Evolutionary conservation across 2,113 vertebrate species (phyloP).

Genomic region (Himantopus leucocephalus): DNA sequence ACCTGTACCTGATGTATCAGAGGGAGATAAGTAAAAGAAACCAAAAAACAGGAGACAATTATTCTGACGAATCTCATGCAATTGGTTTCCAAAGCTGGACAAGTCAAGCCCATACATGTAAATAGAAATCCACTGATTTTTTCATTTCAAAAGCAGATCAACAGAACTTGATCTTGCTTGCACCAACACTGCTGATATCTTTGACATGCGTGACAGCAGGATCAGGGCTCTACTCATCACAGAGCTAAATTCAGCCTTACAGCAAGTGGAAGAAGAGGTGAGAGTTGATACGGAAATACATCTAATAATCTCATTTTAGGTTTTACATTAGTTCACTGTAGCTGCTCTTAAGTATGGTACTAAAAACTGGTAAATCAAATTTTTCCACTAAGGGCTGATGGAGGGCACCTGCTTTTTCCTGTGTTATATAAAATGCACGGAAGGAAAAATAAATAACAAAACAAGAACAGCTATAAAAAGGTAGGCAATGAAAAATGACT

Average conservation of each 20-base stretch:
- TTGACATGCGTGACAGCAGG: neutral
- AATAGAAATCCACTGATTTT: neutral
- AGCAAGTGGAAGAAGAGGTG: neutral
- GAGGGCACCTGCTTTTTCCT: neutral
- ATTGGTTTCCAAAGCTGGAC: neutral
- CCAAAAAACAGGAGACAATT: neutral
- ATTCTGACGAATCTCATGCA: neutral
- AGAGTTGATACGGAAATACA: neutral
- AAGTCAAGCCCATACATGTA: neutral
- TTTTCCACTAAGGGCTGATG: neutral
- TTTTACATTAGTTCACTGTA: neutral
- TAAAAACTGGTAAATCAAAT: neutral
- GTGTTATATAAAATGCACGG: neutral
- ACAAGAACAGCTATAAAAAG: neutral
- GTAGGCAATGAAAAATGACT: neutral
- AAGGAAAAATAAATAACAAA: neutral
- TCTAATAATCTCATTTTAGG: neutral
- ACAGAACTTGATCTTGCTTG: neutral
- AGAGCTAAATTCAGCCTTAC: neutral
- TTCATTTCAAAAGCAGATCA: neutral
- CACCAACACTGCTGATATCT: neutral
- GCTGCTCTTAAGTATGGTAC: neutral
- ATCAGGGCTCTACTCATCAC: neutral
- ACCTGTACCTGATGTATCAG: neutral
- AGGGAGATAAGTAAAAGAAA: neutral